Conservation (phyloP, 2,888 invertebrate genomes). For the Azorinus chamasolen region DNA sequence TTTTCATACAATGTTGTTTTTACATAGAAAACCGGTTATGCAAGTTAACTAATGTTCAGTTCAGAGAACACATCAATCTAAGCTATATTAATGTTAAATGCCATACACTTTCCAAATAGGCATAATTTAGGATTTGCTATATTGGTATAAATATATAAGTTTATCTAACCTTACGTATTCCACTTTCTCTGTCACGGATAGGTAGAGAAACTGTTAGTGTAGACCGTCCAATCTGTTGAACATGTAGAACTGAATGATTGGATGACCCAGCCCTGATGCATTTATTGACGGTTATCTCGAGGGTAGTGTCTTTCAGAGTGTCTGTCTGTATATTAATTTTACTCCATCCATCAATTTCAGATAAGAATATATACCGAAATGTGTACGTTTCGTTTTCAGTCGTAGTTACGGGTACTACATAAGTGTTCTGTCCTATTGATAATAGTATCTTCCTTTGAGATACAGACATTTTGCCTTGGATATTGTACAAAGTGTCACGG, state of each 20-base stretch:
- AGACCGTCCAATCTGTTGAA: conserved; percentile 45
- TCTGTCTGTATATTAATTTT: conserved; percentile 18
- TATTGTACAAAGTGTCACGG: conserved; percentile 8
- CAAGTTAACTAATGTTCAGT: too few relatives aligned
- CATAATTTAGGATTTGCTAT: too few relatives aligned
- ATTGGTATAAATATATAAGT: too few relatives aligned
- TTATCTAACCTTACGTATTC: conserved; percentile 24
- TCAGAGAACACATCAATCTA: too few relatives aligned
- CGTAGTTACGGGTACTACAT: conserved; percentile 2
- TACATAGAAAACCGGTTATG: too few relatives aligned
- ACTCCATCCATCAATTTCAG: not conserved
- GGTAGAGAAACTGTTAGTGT: conserved; percentile 27
- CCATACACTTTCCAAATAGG: too few relatives aligned
- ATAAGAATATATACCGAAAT: conserved; percentile 23
- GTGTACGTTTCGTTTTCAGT: conserved; percentile 13
- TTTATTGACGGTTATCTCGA: conserved; percentile 3
- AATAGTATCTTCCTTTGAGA: not conserved
- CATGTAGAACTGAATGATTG: conserved; percentile 5
- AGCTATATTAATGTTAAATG: too few relatives aligned
- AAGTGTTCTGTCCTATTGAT: conserved; percentile 4
- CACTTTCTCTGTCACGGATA: conserved; percentile 53
- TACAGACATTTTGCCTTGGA: not conserved
- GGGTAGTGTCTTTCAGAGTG: conserved; percentile 16
- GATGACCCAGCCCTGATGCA: not conserved
- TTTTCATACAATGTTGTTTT: too few relatives aligned